Base-by-base conservation (phyloP, 2,797 vertebrate genomes). In the Parauchenoglanis punctatus region DNA sequence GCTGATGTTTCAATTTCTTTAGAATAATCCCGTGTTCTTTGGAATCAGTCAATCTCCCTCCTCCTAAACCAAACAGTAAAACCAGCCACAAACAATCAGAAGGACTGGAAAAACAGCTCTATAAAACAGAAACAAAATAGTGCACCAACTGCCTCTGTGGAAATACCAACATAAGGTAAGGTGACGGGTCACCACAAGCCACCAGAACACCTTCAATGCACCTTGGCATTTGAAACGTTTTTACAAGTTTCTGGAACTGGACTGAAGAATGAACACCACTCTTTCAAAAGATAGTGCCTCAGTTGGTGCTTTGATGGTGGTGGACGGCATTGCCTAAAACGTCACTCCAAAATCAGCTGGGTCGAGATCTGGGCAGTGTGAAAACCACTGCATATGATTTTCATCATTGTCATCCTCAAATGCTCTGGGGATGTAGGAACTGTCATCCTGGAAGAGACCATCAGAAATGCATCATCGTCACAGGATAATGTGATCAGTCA, bases 121-220 rank as follows among this genome's bases (percentile, higher is more conserved):
- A 87, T 89, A 88, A 93, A 90, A 89, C 90, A 92, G 89, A 59
- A 73, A 90, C 90, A 92, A 80, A 89, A 92, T 90, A 90, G 87
- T 61, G 86, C 17, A 81, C 75, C 75, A 85, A 82, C 61, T 67
- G n/a, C 2, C 13, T 67, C n/a, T 28, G 15, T 31, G 17, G 44
- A 65, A 63, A 81, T 44, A 63, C 12, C 25, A 83, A 83, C 59
- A 49, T 10, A 17, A 82, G 25, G 40, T 83, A 63, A 81, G 20
- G 20, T 61, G 35, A 44, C 23, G 13, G 58, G 78, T 20, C 11
- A 61, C 78, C 56, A 25, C 4, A 81, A 44, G 20, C 56, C 58
- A 44, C 35, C 56, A 44, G 58, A 44, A 46, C 58, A 44, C 35
- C 78, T 44, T 61, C 20, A 44, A 13, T 15, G 20, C 56, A 61